Base-by-base conservation (phyloP, 2,888 invertebrate genomes). In the Oxycera nigricornis region DNA sequence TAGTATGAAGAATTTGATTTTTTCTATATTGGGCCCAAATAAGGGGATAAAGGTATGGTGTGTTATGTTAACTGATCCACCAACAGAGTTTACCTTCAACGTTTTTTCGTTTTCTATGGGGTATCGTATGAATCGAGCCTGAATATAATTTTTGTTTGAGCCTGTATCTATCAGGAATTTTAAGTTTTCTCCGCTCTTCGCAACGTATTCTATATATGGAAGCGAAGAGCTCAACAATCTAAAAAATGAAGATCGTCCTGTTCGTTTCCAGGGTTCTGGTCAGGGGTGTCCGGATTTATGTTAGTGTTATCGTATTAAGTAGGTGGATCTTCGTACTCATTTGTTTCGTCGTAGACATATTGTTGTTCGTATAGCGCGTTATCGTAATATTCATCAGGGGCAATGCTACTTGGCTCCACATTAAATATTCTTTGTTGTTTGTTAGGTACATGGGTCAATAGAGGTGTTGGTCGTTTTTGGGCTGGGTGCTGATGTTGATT, bases 81-180 rank as follows among this genome's bases (percentile, higher is more conserved):
- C 52, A 20, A 52, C 52, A 2, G n/a, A 52, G 22, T 52, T 52
- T 2, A 20, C 52, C 24, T 2, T 14, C 22, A 52, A 52, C 9
- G n/a, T 9, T 17, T n/a, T 52, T 20, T 52, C 52, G 24, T 73
- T 73, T 17, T 30, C 52, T 70, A 75, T 31, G 52, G 68, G 62
- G 50, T 68, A 26, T 62, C 57, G 46, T 20, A 73, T 31, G 1
- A 52, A 70, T 20, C 24, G 30, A 17, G 68, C 35, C 35, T 59
- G 17, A n/a, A 75, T 59, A 22, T 68, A 73, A 35, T 75, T 73
- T 6, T 73, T 52, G n/a, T 75, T 75, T n/a, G 70, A 73, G 20
- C 72, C 72, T 14, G 73, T 75, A 30, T 73, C 70, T 26, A 75
- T 57, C 28, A 73, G 31, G 28, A 75, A 73, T 68, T 75, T 75